Evolutionary conservation across 2,113 vertebrate genomes (phyloP).

Genomic region (Poeciliopsis retropinna): DNA sequence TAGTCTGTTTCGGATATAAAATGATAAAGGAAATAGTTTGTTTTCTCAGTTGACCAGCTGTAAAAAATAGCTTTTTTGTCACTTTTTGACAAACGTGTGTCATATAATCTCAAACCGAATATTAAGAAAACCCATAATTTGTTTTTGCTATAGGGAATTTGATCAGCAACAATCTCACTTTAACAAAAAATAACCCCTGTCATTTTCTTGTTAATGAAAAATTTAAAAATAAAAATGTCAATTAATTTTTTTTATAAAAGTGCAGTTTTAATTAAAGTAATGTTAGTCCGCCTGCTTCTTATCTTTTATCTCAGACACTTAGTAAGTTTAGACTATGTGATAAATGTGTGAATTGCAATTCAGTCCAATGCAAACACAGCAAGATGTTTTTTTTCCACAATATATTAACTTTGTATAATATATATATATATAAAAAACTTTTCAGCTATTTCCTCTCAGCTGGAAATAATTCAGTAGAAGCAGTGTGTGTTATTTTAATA

Average conservation of each 20-base stretch:
- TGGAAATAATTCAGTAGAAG: conserved; percentile 37
- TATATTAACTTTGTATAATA: background rate
- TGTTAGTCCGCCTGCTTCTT: conserved; percentile 63
- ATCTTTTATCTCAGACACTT: conserved; percentile 65
- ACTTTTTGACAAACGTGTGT: background rate
- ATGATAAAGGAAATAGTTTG: background rate
- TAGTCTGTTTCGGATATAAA: conserved; percentile 20
- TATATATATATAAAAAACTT: conserved; percentile 29
- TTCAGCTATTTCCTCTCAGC: conserved; percentile 34
- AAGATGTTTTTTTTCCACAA: conserved; percentile 11
- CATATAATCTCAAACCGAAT: background rate
- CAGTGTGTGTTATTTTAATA: conserved; percentile 38
- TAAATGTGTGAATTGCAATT: conserved; percentile 21
- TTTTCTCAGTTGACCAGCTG: background rate
- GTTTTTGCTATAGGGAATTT: background rate
- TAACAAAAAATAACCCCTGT: background rate
- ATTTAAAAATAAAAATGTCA: conserved; percentile 43
- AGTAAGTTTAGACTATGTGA: conserved; percentile 17
- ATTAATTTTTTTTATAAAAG: conserved; percentile 50
- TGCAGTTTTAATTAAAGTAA: conserved; percentile 62
- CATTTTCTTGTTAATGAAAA: conserved; percentile 5
- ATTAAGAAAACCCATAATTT: background rate
- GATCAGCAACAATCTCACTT: background rate
- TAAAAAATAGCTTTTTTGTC: conserved; percentile 1
- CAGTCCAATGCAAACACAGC: conserved; percentile 11